Evolutionary conservation across 2,797 vertebrate species (phyloP).

Genomic region (Lerista edwardsae): DNA sequence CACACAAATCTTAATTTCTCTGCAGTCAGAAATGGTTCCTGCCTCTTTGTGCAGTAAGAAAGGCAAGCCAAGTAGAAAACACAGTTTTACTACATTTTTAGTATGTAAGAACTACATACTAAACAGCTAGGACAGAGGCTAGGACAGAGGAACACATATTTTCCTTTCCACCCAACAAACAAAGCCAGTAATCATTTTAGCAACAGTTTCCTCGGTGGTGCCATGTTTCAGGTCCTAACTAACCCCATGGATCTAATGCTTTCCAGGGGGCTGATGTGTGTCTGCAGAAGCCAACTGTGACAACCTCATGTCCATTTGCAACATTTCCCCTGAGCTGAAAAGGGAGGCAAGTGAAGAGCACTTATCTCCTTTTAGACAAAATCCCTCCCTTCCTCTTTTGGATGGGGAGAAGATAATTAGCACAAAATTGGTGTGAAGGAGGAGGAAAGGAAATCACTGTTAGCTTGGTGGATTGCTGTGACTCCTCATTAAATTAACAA

Average conservation of each 20-base stretch:
- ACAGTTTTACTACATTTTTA: slow-evolving; percentile 1
- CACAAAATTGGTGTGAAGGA: not conserved
- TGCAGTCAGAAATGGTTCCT: slow-evolving; percentile 20
- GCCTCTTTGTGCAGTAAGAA: slow-evolving; percentile 7
- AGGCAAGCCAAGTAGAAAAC: slow-evolving; percentile 24
- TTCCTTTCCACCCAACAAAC: not conserved
- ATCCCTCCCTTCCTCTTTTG: not conserved
- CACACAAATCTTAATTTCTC: slow-evolving; percentile 10
- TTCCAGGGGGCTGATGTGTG: not conserved
- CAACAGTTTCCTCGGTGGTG: not conserved
- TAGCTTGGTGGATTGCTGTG: not conserved
- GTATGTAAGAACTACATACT: not conserved
- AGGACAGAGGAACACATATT: not conserved
- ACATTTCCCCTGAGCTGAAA: not conserved
- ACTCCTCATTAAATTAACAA: slow-evolving; percentile 19
- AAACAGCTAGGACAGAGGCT: too few species aligned
- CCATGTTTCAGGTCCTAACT: slow-evolving; percentile 3
- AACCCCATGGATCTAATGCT: not conserved
- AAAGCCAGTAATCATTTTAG: slow-evolving; percentile 25
- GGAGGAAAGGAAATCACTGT: slow-evolving; percentile 1
- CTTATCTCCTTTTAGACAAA: not conserved
- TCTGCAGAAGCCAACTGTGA: slow-evolving; percentile 14
- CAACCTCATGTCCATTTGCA: not conserved
- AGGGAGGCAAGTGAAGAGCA: not conserved
- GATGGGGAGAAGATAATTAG: not conserved